These are phyloP conservation scores for Craniophora ligustri DNA, from an alignment of 2,888 invertebrate genomes.

Conservation along the genomic window DNA sequence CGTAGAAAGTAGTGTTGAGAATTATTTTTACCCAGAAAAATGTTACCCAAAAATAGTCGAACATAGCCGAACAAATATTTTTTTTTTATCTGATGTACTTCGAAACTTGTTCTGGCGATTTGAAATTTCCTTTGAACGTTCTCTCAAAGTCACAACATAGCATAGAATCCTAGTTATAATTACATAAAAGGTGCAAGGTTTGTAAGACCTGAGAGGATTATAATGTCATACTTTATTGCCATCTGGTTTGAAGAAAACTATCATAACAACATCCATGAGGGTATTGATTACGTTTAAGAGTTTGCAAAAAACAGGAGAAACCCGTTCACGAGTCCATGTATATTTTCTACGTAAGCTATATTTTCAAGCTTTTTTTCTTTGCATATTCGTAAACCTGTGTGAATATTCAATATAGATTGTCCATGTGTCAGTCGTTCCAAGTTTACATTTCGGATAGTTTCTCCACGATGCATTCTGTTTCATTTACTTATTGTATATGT, in stretches of 20 bases:
- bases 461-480: not conserved
- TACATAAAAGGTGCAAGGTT: too few species aligned
- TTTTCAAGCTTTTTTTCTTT: too few species aligned
- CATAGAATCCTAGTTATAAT: too few species aligned
- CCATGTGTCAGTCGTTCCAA: not conserved
- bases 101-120: constrained; percentile 24
- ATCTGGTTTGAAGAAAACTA: constrained; percentile 16
- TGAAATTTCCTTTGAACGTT: constrained; percentile 20
- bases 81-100: constrained; percentile 23
- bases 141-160: too few species aligned
- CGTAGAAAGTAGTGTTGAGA: constrained; percentile 53
- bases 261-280: constrained; percentile 10
- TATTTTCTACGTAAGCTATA: constrained; percentile 25
- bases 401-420: too few species aligned
- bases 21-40: constrained; percentile 49
- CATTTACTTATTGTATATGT: too few species aligned
- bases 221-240: constrained; percentile 16
- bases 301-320: constrained; percentile 26
- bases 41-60: constrained; percentile 47
- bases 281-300: constrained; percentile 32
- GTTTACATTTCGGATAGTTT: not conserved
- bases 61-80: constrained; percentile 29
- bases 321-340: constrained; percentile 22
- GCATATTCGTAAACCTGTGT: too few species aligned
- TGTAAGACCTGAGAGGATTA: not conserved